These are phyloP conservation scores for Monopis laevigella DNA, from an alignment of 2,888 invertebrate genomes.

Conservation along the genomic window DNA sequence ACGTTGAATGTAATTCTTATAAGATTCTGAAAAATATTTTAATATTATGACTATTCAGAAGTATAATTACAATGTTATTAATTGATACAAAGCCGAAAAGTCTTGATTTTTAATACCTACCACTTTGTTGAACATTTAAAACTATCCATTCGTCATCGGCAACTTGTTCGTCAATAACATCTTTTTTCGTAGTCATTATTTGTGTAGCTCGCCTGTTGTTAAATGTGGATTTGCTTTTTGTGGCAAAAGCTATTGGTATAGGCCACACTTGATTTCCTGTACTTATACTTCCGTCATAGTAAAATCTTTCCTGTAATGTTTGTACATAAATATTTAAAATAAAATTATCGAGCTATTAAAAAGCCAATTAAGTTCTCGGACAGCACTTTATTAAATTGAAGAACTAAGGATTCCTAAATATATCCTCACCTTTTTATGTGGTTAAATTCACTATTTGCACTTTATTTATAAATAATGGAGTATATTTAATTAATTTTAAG, in stretches of 20 bases:
- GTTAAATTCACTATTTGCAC: not conserved
- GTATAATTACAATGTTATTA: too few relatives aligned
- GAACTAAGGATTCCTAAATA: not conserved
- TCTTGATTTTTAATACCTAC: constrained; percentile 31
- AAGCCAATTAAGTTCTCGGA: not conserved
- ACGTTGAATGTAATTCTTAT: too few relatives aligned
- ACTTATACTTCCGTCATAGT: constrained; percentile 30
- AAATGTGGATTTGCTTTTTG: constrained; percentile 45
- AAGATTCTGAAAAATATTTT: too few relatives aligned
- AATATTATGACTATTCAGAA: too few relatives aligned
- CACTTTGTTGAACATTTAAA: constrained; percentile 69
- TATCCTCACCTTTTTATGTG: too few relatives aligned
- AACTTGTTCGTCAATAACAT: constrained; percentile 25
- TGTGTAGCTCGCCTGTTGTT: constrained; percentile 29
- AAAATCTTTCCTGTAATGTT: constrained; percentile 42
- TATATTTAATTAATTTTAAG: too few relatives aligned
- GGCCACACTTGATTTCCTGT: constrained; percentile 47
- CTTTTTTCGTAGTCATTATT: constrained; percentile 30
- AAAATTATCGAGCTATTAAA: too few relatives aligned
- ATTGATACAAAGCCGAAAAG: too few relatives aligned
- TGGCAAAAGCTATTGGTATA: constrained; percentile 50
- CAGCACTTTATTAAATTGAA: not conserved
- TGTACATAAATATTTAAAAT: not conserved
- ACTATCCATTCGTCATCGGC: constrained; percentile 64
- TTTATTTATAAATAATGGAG: not conserved